These are phyloP conservation scores for Platysteira castanea DNA, from an alignment of 2,113 vertebrate species.

Conservation along the genomic window DNA sequence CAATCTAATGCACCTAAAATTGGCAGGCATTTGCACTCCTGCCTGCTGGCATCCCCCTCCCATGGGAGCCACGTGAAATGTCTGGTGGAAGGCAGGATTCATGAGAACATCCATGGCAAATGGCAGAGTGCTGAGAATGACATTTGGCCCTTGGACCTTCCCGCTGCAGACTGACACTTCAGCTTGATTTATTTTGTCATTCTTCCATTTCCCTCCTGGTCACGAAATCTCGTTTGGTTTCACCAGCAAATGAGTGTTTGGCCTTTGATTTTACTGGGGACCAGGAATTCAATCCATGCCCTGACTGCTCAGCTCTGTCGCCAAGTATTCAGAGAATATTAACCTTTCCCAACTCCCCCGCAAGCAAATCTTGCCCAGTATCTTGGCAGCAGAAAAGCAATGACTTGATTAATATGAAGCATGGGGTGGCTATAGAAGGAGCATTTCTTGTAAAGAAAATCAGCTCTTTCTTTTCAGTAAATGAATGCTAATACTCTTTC, in stretches of 20 bases:
- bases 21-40: neutral
- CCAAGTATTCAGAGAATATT: neutral
- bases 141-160: neutral
- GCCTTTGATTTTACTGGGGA: neutral
- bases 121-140: neutral
- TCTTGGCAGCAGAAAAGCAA: neutral
- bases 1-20: neutral
- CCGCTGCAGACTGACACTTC: neutral
- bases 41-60: neutral
- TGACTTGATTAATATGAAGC: neutral
- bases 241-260: neutral
- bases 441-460: constrained; percentile 45
- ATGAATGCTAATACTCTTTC: constrained; percentile 38
- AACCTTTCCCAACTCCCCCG: neutral
- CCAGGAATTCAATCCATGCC: neutral
- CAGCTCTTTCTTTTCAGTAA: constrained; percentile 45
- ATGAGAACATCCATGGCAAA: neutral
- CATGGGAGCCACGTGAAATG: fast-evolving
- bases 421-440: neutral
- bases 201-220: neutral
- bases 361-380: neutral
- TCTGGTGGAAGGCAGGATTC: neutral
- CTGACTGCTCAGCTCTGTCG: neutral
- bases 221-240: neutral
- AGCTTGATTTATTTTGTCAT: constrained; percentile 9